phyloP scores from a whole-genome alignment of 53 echinoderm and acorn worm genomes.

The Crossaster papposus region DNA sequence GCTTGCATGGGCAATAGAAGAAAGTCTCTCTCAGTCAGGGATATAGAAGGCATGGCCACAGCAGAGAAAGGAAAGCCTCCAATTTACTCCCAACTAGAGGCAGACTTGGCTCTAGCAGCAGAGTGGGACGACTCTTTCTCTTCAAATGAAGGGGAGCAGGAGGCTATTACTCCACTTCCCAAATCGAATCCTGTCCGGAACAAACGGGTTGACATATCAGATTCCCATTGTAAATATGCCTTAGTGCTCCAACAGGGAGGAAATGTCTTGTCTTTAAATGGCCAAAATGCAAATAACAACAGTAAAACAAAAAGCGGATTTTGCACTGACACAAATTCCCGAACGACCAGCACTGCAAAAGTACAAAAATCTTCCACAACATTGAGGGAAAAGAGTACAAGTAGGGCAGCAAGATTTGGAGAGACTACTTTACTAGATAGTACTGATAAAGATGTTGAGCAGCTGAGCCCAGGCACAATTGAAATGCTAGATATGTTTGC shows the following conservation, averaged over 20 bases:
- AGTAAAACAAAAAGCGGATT: not conserved
- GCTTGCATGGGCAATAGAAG: not conserved
- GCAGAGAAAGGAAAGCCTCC: not conserved
- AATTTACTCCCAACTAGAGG: conserved; percentile 65
- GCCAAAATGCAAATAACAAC: not conserved
- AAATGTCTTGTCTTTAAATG: not conserved
- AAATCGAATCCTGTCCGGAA: conserved; percentile 12
- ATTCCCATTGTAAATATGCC: not conserved
- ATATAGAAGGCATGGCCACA: too few species aligned
- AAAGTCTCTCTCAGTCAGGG: not conserved
- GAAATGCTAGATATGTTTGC: conserved; percentile 92
- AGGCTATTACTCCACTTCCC: not conserved
- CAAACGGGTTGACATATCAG: not conserved
- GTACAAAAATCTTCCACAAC: not conserved
- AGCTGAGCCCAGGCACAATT: conserved; percentile 84
- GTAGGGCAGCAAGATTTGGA: not conserved
- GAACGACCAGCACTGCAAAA: not conserved
- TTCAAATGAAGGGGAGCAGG: conserved; percentile 39
- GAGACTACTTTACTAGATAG: not conserved
- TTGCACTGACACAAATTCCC: not conserved
- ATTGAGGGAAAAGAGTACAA: not conserved
- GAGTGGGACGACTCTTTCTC: conserved; percentile 62
- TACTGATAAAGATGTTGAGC: conserved; percentile 26
- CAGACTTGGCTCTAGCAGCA: conserved; percentile 61
- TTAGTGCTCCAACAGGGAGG: not conserved